Base-by-base conservation (phyloP, 2,113 vertebrate species). In the Laticauda laticaudata region DNA sequence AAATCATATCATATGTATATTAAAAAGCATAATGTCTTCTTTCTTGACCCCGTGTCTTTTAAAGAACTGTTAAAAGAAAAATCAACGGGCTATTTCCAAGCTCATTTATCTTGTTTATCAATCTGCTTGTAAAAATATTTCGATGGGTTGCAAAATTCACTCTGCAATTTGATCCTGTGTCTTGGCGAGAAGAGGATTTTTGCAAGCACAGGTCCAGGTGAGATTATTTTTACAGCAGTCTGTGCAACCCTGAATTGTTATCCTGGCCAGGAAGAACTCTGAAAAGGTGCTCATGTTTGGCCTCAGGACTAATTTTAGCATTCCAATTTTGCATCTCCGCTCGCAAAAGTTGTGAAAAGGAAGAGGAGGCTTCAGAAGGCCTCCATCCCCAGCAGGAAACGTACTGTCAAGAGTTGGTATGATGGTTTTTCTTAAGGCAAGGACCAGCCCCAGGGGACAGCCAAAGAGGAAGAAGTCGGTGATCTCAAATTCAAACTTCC, bases 391-490 rank as follows among this genome's bases (percentile, higher is more conserved):
- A 64, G 43, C 34, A 0, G 91, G 87, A 91, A 91, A 96, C 98
- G 98, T 97, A 99, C 99, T 98, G 56, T 99, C 99, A 91, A 99
- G 96, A 92, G 98, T 97, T 3, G 99, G 99, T 95, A 99, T 98
- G 96, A 99, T 99, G 0, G 99, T 99, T 97, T 99, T 99, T 94
- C 99, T 96, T 96, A 99, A 97, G 5, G 99, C 99, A 34, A 99
- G 98, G 57, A 99, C 99, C 93, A 99, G 97, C 54, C 99, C 99
- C 97, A 99, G 95, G 0, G 99, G 99, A 94, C 99, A 99, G 8
- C 99, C 99, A 29, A 99, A 99, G 92, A 99, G 98, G 97, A 99
- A 99, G 97, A 99, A 99, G 96, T 99, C 99, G 0, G 98, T 97
- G 94, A 99, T 98, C 96, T 99, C 99, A 93, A 99, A 99, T 89